Percentiles rank a stretch among this genome's conserved stretches.
phyloP scores from a whole-genome alignment of 2,797 vertebrate genomes.

The Bufotes viridis region DNA sequence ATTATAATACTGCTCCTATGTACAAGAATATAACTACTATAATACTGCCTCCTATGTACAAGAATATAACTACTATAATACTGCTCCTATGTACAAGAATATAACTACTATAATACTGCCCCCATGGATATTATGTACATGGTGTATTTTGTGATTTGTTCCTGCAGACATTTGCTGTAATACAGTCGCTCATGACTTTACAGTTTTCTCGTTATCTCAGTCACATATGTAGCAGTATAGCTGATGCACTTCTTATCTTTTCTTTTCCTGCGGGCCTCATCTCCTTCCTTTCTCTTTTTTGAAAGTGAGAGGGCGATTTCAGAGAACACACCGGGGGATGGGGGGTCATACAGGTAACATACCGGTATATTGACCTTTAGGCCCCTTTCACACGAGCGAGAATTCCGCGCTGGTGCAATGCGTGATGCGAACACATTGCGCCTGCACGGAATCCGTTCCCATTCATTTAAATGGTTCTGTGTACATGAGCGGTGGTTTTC shows the following conservation, averaged over 20 bases:
- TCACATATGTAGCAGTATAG: background rate
- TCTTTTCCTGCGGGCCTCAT: background rate
- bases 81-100: background rate
- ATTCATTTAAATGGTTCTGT: too few species aligned
- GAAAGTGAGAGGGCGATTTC: background rate
- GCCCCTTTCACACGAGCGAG: too few species aligned
- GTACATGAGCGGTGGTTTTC: too few species aligned
- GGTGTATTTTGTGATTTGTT: too few species aligned
- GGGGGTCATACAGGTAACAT: background rate
- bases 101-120: constrained; percentile 2
- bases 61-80: background rate
- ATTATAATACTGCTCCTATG: constrained; percentile 4
- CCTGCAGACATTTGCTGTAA: background rate
- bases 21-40: constrained; percentile 11
- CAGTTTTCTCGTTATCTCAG: background rate
- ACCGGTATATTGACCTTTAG: background rate
- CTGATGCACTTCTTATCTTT: background rate
- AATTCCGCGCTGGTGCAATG: too few species aligned
- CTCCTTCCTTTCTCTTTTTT: background rate
- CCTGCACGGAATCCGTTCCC: too few species aligned
- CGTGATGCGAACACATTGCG: too few species aligned
- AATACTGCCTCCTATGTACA: background rate
- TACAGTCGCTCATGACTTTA: background rate
- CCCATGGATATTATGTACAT: background rate
- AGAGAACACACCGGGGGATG: too few species aligned